Base-by-base conservation (phyloP, 2,888 invertebrate genomes). In the Volucella bombylans region DNA sequence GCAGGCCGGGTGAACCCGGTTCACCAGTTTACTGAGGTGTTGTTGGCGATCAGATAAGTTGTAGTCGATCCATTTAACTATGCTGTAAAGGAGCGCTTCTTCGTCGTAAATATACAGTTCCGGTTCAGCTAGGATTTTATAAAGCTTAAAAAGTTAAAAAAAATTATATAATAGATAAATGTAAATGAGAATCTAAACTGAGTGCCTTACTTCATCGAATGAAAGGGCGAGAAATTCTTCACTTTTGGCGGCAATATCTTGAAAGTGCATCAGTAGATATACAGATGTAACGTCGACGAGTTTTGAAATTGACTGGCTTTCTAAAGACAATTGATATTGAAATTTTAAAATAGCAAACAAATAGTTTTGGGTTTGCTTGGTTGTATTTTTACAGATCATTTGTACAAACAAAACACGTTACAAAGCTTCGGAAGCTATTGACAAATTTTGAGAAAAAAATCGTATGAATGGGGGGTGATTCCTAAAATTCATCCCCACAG, bases 31-130 rank as follows among this genome's bases (percentile, higher is more conserved):
- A 4, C 82, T 80, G 11, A 89, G 85, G 55, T 87, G 72, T 1
- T 69, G 65, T 1, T 81, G 52, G 3, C 89, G 88, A n/a, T 87
- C 87, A 0, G 77, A 55, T 4, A 87, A 76, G 8, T 85, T 78
- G 68, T 87, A 80, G 15, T 88, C 87, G 2, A 88, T 86, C 89
- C 89, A 90, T 14, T 88, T 87, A 2, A 88, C 86, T 47, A 89
- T 87, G 12, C 88, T 88, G 15, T 82, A 69, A 4, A 89, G 86
- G 14, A 90, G 87, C 10, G 87, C 87, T 45, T 89, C 88, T 38
- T 89, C 89, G 8, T 88, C 87, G 68, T 89, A 88, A 57, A 88
- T 87, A 59, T 87, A 89, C 4, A 89, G 87, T 12, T 88, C 88
- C 10, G 87, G 87, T 64, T 87, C 87, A 65, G 82, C 74, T 18